Evolutionary conservation across 2,113 vertebrate species (phyloP).

Genomic region (Antennarius striatus): DNA sequence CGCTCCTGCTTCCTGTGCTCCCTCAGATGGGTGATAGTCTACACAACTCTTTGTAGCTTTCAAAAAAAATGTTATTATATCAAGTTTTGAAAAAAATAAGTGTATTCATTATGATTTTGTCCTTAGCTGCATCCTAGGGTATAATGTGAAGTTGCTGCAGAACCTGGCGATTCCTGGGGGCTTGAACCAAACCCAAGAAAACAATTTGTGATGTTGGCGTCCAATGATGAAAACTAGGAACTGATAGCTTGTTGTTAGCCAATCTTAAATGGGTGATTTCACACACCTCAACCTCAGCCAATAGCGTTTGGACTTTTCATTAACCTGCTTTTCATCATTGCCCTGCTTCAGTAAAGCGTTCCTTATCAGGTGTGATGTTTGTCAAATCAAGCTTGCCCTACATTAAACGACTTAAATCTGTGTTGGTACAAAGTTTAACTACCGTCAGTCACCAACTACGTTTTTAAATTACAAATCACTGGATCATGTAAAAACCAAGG

Average conservation of each 20-base stretch:
- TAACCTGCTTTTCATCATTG: background rate
- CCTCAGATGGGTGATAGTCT: slow-evolving; percentile 19
- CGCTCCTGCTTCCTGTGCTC: slow-evolving; percentile 36
- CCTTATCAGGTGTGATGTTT: slow-evolving; percentile 8
- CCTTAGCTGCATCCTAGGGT: slow-evolving; percentile 2
- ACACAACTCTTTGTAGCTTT: background rate
- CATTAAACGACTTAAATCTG: background rate
- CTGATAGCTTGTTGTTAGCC: slow-evolving; percentile 5
- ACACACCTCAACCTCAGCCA: background rate
- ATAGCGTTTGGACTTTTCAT: background rate
- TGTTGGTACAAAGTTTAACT: background rate
- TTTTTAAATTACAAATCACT: slow-evolving; percentile 1
- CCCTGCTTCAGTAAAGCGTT: background rate
- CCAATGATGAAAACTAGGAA: slow-evolving; percentile 3
- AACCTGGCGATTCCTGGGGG: slow-evolving; percentile 17
- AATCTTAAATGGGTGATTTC: background rate
- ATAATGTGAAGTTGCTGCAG: slow-evolving; percentile 3
- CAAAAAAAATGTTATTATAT: background rate
- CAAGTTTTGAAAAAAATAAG: background rate
- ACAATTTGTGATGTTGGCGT: slow-evolving; percentile 22
- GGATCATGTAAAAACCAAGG: slow-evolving; percentile 4
- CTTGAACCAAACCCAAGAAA: slow-evolving; percentile 57
- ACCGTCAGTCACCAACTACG: background rate
- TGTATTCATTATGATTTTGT: background rate
- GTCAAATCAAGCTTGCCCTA: background rate